Evolutionary conservation across 2,888 invertebrate species (phyloP), one percentile per base, ranked within the genome.

Genomic region (Athalia circularis): DNA sequence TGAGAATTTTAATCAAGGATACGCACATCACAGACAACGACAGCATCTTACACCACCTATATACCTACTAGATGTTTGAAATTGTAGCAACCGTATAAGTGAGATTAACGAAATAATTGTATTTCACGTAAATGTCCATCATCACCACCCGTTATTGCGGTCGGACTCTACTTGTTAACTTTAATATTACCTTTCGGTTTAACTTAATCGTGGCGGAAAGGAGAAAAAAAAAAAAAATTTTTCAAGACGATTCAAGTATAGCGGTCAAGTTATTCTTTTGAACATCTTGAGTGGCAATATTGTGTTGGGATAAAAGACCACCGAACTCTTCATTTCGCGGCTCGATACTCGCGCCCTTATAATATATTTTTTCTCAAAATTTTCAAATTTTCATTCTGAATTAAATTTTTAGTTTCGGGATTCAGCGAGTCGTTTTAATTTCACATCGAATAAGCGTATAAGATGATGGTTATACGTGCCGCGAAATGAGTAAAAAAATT

Each of bases 1-100:
- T 0, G 52, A 68, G 68, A 68, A 68, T 68, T 68, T 68, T 68
- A 68, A 68, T 68, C 68, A 68, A 68, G 54, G 54, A 13, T 50
- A 52, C n/a, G 29, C 54, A 68, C 68, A 54, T 68, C 68, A 54
- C 50, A 68, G 68, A 54, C 68, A n/a, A 54, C 9, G 68, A 68
- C 43, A 52, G 29, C 68, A 29, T 29, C 29, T 29, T 29, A 29
- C 2, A 29, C 2, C 29, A 29, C 29, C 29, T 29, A 29, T 29
- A 29, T 15, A 48, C 65, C 65, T 65, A 65, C 65, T 48, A 65
- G 47, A 48, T 65, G 65, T 13, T 54, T 15, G 8, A 68, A 54
- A 54, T 43, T 68, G 11, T 68, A 29, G 7, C 7, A 29, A 5
- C 29, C 13, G 52, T 52, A n/a, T n/a, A 6, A 54, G 50, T 52